These are phyloP conservation scores for Spea multiplicata DNA, from an alignment of 2,113 vertebrate species.

Conservation along the genomic window DNA sequence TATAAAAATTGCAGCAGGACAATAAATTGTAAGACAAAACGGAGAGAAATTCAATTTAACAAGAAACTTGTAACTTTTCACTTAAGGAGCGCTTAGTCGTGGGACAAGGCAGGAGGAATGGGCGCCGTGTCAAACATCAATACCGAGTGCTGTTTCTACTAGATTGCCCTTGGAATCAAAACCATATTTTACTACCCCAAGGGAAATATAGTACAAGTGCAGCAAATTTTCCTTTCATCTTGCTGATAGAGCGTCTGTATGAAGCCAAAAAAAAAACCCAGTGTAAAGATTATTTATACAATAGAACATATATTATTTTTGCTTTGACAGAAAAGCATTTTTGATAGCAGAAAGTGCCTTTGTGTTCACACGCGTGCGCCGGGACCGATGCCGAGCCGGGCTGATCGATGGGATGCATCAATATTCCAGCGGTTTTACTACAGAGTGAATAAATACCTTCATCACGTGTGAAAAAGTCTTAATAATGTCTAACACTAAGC, in stretches of 20 bases:
- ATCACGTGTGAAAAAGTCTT: not conserved
- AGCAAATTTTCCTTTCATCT: conserved; percentile 65
- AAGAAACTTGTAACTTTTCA: conserved; percentile 63
- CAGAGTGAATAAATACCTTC: conserved; percentile 49
- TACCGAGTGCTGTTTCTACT: conserved; percentile 59
- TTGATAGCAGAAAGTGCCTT: conserved; percentile 51
- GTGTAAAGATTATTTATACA: conserved; percentile 58
- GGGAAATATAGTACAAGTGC: conserved; percentile 66
- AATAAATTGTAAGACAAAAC: conserved; percentile 62
- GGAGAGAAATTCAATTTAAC: conserved; percentile 64
- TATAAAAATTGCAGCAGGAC: conserved; percentile 63
- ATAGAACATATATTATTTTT: conserved; percentile 59
- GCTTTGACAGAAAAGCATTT: conserved; percentile 55
- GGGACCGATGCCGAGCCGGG: not conserved
- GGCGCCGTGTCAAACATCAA: conserved; percentile 59
- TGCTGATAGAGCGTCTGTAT: conserved; percentile 54
- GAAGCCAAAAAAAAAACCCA: conserved; percentile 45
- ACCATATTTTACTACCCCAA: conserved; percentile 64
- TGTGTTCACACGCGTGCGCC: not conserved
- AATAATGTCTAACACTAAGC: too few species aligned
- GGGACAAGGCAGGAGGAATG: conserved; percentile 56
- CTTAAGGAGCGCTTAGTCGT: conserved; percentile 58
- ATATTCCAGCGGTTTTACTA: conserved; percentile 57
- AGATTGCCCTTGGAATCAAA: conserved; percentile 60
- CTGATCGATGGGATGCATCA: conserved; percentile 59